Evolutionary conservation across 2,113 vertebrate genomes (phyloP).

Genomic region (Sorex araneus): DNA sequence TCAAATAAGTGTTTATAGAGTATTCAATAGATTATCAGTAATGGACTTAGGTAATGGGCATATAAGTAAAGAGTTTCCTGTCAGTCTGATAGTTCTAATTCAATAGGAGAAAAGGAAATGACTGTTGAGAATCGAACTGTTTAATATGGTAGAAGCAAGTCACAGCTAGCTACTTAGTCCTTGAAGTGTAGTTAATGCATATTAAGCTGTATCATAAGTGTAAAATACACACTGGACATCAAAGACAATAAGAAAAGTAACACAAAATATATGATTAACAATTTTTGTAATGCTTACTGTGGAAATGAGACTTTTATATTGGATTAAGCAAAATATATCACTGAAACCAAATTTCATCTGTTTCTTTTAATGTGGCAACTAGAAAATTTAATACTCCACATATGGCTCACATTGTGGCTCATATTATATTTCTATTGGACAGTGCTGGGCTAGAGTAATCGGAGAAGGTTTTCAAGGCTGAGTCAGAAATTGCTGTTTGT

Average conservation of each 20-base stretch:
- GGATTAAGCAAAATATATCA: constrained; percentile 52
- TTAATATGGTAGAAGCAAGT: neutral
- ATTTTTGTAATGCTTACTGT: constrained; percentile 34
- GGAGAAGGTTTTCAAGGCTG: neutral
- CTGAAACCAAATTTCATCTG: constrained; percentile 40
- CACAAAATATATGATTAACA: constrained; percentile 9
- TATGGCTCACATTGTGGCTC: neutral
- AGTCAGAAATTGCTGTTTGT: neutral
- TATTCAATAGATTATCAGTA: neutral
- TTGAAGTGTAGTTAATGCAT: neutral
- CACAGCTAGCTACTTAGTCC: neutral
- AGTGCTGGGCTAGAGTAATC: neutral
- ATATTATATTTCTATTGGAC: neutral
- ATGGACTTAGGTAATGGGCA: neutral
- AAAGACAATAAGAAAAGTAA: neutral
- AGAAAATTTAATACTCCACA: constrained; percentile 38
- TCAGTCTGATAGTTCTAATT: neutral
- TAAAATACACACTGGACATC: neutral
- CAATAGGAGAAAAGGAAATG: neutral
- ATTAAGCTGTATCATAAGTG: neutral
- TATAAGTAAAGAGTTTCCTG: constrained; percentile 8
- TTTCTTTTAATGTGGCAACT: constrained; percentile 65
- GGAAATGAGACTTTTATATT: constrained; percentile 50
- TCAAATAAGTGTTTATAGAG: constrained; percentile 32
- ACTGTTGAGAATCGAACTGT: neutral